phyloP scores from a whole-genome alignment of 2,888 invertebrate species.

The Galeopsomyia nigrocyanea region DNA sequence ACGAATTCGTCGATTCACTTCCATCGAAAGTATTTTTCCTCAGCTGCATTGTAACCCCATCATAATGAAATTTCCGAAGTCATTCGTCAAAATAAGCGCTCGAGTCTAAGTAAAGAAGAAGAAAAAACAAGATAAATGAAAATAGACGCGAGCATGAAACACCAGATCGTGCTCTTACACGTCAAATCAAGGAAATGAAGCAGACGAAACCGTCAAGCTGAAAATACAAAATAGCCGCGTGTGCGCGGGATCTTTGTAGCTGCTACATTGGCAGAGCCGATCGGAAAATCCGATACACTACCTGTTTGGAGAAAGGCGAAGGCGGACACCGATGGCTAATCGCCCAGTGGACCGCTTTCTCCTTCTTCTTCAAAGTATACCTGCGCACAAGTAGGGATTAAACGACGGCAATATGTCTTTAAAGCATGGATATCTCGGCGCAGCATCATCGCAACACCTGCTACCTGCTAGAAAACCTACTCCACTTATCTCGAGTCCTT shows the following conservation, averaged over 20 bases:
- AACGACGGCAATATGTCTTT: constrained; percentile 52
- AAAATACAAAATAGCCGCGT: constrained; percentile 15
- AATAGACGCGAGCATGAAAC: constrained; percentile 46
- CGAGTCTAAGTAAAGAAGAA: neutral
- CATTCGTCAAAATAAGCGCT: constrained; percentile 38
- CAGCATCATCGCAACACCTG: constrained; percentile 59
- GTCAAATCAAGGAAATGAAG: too few relatives aligned
- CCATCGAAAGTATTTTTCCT: constrained; percentile 12
- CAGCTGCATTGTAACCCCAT: neutral
- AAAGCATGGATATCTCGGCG: constrained; percentile 52
- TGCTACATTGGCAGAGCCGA: neutral
- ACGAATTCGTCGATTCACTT: constrained; percentile 25
- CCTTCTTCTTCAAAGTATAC: constrained; percentile 6
- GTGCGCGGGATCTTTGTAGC: constrained; percentile 4
- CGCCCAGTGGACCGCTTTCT: constrained; percentile 13
- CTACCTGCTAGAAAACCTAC: constrained; percentile 56
- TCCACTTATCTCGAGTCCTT: constrained; percentile 52
- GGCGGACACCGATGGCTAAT: constrained; percentile 24
- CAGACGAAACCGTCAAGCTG: neutral
- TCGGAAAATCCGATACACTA: constrained; percentile 22
- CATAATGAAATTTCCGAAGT: constrained; percentile 21
- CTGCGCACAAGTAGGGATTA: constrained; percentile 1
- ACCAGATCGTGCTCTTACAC: too few relatives aligned
- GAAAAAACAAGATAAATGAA: constrained; percentile 5
- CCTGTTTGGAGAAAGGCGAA: constrained; percentile 6